Evolutionary conservation across 37 sponge, comb jelly and placozoan genomes (phyloP).

Genomic region (Axinella damicornis): DNA sequence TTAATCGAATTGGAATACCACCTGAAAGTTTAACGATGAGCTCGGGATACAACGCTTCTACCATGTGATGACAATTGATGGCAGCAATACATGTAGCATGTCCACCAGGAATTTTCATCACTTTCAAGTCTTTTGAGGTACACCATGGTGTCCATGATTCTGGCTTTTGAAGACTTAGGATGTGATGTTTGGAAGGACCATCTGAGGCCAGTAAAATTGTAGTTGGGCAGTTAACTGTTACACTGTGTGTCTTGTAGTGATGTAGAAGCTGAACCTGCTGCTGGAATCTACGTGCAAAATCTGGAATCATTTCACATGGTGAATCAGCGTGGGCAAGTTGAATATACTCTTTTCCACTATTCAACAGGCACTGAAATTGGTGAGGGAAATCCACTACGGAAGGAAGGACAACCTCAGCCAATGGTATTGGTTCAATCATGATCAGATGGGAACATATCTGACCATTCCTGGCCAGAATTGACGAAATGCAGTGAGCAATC

Average conservation of each 20-base stretch:
- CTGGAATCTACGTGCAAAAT: background rate
- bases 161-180: background rate
- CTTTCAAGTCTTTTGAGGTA: background rate
- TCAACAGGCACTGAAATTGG: background rate
- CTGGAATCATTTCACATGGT: background rate
- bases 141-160: background rate
- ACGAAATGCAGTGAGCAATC: background rate
- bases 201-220: background rate
- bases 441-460: background rate
- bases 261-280: background rate
- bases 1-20: no score
- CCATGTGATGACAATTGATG: background rate
- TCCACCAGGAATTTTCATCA: background rate
- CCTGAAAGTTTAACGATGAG: no score
- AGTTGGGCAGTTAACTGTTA: background rate
- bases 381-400: background rate
- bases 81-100: background rate
- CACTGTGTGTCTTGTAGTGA: background rate
- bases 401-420: background rate
- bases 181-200: background rate
- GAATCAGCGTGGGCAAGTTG: background rate
- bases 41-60: no score
- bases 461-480: background rate
- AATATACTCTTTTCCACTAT: background rate
- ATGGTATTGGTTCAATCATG: slow-evolving; percentile 1